These are phyloP conservation scores for Drosophila athabasca DNA, from an alignment of 1,140 invertebrate genomes.

Conservation along the genomic window DNA sequence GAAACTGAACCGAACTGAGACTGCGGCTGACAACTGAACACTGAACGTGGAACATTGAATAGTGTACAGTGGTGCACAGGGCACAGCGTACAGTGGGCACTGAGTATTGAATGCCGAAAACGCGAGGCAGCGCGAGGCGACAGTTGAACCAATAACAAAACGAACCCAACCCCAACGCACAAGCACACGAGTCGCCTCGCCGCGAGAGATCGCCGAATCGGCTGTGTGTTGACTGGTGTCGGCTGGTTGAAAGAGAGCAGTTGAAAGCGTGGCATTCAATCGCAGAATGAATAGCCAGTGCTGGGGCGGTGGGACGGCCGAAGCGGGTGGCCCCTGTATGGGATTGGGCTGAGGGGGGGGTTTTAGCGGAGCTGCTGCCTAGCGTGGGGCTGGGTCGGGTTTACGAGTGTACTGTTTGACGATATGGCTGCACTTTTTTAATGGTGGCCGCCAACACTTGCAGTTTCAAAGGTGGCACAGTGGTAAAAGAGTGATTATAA, in stretches of 20 bases:
- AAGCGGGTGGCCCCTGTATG: neutral
- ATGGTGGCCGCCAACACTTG: slow-evolving; percentile 61
- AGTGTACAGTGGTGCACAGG: too few species aligned
- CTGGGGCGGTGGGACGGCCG: neutral
- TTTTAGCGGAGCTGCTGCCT: slow-evolving; percentile 44
- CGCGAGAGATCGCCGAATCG: slow-evolving; percentile 57
- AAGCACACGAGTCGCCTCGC: slow-evolving; percentile 27
- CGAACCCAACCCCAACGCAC: slow-evolving; percentile 46
- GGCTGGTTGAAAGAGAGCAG: slow-evolving; percentile 1
- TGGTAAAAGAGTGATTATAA: neutral
- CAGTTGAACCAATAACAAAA: slow-evolving; percentile 68
- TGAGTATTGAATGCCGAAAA: slow-evolving; percentile 23
- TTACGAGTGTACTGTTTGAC: slow-evolving; percentile 54
- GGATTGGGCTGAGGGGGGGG: slow-evolving; percentile 41
- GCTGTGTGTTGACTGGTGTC: neutral
- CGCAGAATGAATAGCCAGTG: slow-evolving; percentile 23
- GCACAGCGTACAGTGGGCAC: neutral
- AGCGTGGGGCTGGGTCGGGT: slow-evolving; percentile 40
- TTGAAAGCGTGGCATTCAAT: slow-evolving; percentile 33
- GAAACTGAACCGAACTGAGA: slow-evolving; percentile 42
- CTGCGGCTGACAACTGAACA: slow-evolving; percentile 56
- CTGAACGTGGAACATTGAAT: slow-evolving; percentile 7
- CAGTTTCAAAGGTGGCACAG: slow-evolving; percentile 58
- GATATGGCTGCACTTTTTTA: slow-evolving; percentile 42
- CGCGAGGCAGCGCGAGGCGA: slow-evolving; percentile 20